Evolutionary conservation across 2,797 vertebrate species (phyloP), one percentile per base, ranked within the genome.

Genomic region (Protosalanx chinensis): DNA sequence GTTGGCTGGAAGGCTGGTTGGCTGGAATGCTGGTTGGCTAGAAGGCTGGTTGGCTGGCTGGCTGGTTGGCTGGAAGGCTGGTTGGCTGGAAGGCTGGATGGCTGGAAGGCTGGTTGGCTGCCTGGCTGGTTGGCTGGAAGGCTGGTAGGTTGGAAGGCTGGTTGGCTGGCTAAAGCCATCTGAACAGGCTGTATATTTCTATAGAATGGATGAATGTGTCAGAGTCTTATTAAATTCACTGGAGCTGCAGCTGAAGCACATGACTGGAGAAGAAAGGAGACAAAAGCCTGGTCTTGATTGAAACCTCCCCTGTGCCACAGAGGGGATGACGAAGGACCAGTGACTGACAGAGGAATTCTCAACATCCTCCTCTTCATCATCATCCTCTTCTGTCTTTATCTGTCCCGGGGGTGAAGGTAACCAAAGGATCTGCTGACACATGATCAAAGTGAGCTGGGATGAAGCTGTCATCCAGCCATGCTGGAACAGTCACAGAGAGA

Each of bases 261-360:
- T 41, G 33, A 32, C 18, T 18, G n/a, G n/a, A 18, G 30, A 64
- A 37, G 33, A 37, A 18, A 37, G 10, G 12, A 27, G 23, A 5
- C 20, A 5, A 67, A 68, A 62, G 20, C 66, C 32, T 73, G 59
- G 73, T 57, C 49, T 6, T 83, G 82, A 89, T 86, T 86, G 83
- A 86, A 82, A 78, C 41, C 58, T 67, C 53, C 69, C 74, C 46
- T 13, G 58, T 74, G 77, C 64, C 78, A 78, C 62, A 83, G 82
- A 78, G 78, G 79, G 67, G 66, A 74, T 41, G 66, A 85, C 73
- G 87, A 81, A 85, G 81, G 73, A 77, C 77, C 62, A 70, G 80
- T 69, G 81, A 74, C 51, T 67, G 49, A 79, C 79, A 76, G 79
- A 82, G 80, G 74, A 20, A 51, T 72, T 66, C 60, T 53, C 78